A percentile compares a stretch with the other conserved stretches of the same genome.
These are phyloP conservation scores for Bettongia penicillata DNA, from an alignment of 2,113 vertebrate genomes.

Conservation along the genomic window DNA sequence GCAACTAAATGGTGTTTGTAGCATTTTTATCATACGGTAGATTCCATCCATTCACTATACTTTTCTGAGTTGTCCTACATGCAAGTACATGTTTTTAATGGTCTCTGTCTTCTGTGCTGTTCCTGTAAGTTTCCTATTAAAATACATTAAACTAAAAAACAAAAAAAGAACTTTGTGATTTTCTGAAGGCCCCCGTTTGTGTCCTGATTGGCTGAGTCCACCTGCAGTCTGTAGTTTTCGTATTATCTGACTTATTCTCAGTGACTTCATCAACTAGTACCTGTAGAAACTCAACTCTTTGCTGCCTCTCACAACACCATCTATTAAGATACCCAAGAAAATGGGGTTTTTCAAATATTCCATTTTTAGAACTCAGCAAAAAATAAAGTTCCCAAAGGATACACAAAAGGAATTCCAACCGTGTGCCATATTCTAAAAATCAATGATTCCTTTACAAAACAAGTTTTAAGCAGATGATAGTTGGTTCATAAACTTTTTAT, in stretches of 20 bases:
- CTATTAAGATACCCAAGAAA: neutral
- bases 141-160: conserved; percentile 87
- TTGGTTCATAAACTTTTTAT: neutral
- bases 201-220: too few species aligned
- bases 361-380: neutral
- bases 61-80: conserved; percentile 90
- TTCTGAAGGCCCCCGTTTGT: too few species aligned
- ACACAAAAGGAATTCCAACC: neutral
- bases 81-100: conserved; percentile 91
- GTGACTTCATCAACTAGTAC: too few species aligned
- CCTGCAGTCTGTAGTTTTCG: too few species aligned
- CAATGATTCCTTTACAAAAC: neutral
- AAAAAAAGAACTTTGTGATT: too few species aligned
- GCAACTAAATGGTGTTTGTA: conserved; percentile 90
- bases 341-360: neutral
- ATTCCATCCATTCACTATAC: conserved; percentile 89
- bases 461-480: neutral
- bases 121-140: conserved; percentile 94
- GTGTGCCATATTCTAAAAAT: neutral
- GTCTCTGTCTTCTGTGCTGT: conserved; percentile 92
- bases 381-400: neutral
- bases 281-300: too few species aligned
- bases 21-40: conserved; percentile 89
- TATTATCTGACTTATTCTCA: too few species aligned
- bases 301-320: too few species aligned